These are phyloP conservation scores for Melanerpes aurifrons DNA, from an alignment of 2,113 vertebrate genomes.

Conservation along the genomic window DNA sequence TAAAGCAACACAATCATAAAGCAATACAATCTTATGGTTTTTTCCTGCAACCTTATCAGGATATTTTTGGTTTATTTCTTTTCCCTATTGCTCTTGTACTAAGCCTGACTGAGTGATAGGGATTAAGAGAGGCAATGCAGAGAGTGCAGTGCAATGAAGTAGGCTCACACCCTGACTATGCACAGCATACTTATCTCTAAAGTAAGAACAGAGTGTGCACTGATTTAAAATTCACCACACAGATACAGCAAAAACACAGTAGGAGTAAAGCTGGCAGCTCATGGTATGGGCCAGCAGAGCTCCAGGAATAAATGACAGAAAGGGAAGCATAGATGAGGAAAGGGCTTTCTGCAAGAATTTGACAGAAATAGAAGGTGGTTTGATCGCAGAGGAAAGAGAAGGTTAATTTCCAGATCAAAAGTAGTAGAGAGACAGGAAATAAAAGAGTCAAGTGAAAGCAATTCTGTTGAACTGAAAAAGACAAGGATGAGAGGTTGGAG, in stretches of 20 bases:
- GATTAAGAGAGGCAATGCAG: not conserved
- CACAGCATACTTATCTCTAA: not conserved
- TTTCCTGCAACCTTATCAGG: not conserved
- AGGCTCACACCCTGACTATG: not conserved
- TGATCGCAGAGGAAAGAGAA: not conserved
- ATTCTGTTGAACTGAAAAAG: not conserved
- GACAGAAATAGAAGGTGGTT: not conserved
- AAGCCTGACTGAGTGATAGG: not conserved
- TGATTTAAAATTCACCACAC: not conserved
- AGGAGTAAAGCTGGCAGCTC: slow-evolving; percentile 24
- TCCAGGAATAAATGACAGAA: not conserved
- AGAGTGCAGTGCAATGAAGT: not conserved
- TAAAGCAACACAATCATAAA: not conserved
- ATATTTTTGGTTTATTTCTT: not conserved
- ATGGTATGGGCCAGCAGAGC: not conserved
- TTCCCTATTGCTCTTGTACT: not conserved
- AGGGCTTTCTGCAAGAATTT: not conserved
- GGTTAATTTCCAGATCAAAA: not conserved
- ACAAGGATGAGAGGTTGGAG: not conserved
- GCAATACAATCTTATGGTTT: not conserved
- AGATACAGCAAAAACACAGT: not conserved
- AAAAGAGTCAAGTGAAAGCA: not conserved
- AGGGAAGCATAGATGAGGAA: not conserved
- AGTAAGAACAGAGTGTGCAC: not conserved
- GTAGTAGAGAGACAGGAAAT: not conserved